phyloP scores from a whole-genome alignment of 2,797 vertebrate genomes.

The Ambastaia sidthimunki region DNA sequence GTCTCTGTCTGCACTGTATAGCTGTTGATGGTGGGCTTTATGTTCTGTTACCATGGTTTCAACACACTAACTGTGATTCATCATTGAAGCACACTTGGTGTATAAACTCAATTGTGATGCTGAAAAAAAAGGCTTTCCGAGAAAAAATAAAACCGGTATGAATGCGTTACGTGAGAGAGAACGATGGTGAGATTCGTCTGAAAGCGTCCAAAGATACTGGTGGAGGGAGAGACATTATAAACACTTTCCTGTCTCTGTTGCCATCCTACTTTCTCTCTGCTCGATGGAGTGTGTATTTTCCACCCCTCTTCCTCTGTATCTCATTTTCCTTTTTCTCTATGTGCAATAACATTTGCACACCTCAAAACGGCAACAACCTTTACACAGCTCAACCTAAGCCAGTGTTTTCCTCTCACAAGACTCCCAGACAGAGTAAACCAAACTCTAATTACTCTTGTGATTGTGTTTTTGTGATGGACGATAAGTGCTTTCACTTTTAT shows the following conservation, averaged over 20 bases:
- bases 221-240: slow-evolving; percentile 1
- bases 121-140: background rate
- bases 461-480: background rate
- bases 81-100: background rate
- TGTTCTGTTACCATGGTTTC: slow-evolving; percentile 23
- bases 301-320: slow-evolving; percentile 20
- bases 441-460: background rate
- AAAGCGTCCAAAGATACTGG: background rate
- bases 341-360: slow-evolving; percentile 30
- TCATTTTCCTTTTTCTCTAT: slow-evolving; percentile 40
- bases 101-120: slow-evolving; percentile 9
- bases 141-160: background rate
- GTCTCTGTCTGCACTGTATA: background rate
- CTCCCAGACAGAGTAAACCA: background rate
- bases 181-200: background rate
- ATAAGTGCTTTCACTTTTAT: background rate
- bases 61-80: background rate
- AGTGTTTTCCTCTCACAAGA: slow-evolving; percentile 4
- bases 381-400: background rate
- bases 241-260: background rate
- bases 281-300: slow-evolving; percentile 32
- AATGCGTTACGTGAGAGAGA: slow-evolving; percentile 19
- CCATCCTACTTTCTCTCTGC: slow-evolving; percentile 23
- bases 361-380: slow-evolving; percentile 15
- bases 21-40: background rate